phyloP scores from a whole-genome alignment of 2,113 vertebrate species.

The Protomyctophum bolini region DNA sequence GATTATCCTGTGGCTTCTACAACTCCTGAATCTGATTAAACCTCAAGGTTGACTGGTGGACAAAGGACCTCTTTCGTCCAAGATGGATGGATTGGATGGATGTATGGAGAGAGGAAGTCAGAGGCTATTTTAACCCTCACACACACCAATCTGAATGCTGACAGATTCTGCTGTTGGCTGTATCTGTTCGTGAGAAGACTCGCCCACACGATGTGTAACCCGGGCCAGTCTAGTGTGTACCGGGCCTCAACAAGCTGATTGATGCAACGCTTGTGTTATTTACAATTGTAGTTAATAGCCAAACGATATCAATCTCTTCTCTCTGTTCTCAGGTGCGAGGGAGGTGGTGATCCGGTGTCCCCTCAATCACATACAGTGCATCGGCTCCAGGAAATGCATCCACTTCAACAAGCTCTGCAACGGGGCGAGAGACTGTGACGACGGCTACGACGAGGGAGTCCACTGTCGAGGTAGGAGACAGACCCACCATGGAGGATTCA shows the following conservation, averaged over 20 bases:
- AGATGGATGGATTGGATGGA: too few relatives aligned
- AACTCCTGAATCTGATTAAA: too few relatives aligned
- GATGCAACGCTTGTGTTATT: not conserved
- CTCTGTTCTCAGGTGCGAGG: constrained; percentile 80
- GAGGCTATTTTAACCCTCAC: too few relatives aligned
- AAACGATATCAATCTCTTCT: not conserved
- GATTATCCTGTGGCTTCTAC: too few relatives aligned
- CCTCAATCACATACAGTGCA: constrained; percentile 88
- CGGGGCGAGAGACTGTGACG: constrained; percentile 87
- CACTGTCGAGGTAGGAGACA: constrained; percentile 92
- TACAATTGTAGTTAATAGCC: not conserved
- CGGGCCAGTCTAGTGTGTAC: too few relatives aligned
- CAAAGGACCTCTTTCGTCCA: too few relatives aligned
- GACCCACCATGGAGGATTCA: not conserved
- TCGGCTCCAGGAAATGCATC: constrained; percentile 87
- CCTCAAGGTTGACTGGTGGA: too few relatives aligned
- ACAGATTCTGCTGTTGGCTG: too few relatives aligned
- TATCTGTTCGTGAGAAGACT: too few relatives aligned
- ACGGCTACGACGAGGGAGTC: constrained; percentile 91
- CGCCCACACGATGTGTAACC: too few relatives aligned
- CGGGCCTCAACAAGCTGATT: not conserved
- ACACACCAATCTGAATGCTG: too few relatives aligned
- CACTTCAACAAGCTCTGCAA: constrained; percentile 95
- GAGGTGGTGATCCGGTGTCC: constrained; percentile 86
- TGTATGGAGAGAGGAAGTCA: too few relatives aligned